A percentile compares a stretch with the other conserved stretches of the same genome.
Evolutionary conservation across 1,140 invertebrate species (phyloP).

Genomic region (Tyrophagus putrescentiae): DNA sequence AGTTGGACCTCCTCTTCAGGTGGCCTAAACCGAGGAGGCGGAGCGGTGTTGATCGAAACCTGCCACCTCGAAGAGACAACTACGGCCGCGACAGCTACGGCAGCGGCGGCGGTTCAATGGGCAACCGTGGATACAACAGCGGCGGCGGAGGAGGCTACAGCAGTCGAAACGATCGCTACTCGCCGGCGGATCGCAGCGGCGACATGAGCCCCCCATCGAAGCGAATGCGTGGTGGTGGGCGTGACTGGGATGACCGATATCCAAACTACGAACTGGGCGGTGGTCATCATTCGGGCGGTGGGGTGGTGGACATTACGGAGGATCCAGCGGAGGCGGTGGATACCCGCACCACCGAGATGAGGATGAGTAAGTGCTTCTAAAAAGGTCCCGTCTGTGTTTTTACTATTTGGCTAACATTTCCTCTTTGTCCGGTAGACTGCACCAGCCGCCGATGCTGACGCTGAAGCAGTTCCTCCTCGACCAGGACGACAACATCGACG

Average conservation of each 20-base stretch:
- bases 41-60: no score
- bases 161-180: constrained; percentile 44
- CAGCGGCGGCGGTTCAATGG: background rate
- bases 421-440: constrained; percentile 31
- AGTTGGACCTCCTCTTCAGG: background rate
- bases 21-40: no score
- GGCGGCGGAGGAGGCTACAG: background rate
- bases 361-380: constrained; percentile 17
- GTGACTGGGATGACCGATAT: constrained; percentile 46
- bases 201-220: constrained; percentile 59
- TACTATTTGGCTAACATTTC: constrained; percentile 10
- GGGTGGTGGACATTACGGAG: background rate
- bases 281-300: background rate
- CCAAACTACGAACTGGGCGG: constrained; percentile 12
- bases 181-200: constrained; percentile 50
- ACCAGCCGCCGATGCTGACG: constrained; percentile 82
- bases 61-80: no score
- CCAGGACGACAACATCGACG: constrained; percentile 92
- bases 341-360: background rate
- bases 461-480: constrained; percentile 91
- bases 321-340: background rate
- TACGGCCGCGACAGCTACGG: background rate
- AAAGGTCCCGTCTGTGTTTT: background rate
- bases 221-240: constrained; percentile 44
- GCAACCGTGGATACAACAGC: background rate